Evolutionary conservation across 1,140 invertebrate species (phyloP).

Genomic region (Drosophila baimaii): DNA sequence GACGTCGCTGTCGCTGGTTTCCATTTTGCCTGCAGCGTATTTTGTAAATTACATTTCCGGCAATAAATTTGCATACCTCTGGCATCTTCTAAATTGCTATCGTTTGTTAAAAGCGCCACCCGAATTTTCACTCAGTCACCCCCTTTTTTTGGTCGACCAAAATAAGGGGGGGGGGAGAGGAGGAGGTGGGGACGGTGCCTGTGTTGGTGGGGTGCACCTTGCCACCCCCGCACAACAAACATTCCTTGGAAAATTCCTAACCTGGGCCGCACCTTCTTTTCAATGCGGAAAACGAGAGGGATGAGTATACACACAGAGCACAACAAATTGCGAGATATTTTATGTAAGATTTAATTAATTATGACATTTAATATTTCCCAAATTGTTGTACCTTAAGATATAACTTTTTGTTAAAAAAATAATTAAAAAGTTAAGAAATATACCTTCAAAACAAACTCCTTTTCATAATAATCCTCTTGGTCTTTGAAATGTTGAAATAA

Average conservation of each 20-base stretch:
- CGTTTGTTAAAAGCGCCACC: conserved; percentile 80
- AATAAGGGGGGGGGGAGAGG: neutral
- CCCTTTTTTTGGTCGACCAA: conserved; percentile 9
- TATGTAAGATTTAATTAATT: no score
- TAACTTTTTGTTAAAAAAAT: no score
- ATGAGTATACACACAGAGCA: conserved; percentile 12
- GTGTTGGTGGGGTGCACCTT: conserved; percentile 42
- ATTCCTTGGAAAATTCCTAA: conserved; percentile 42
- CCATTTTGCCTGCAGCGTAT: conserved; percentile 75
- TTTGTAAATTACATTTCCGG: conserved; percentile 85
- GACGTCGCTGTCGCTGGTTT: conserved; percentile 24
- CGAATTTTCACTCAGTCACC: conserved; percentile 40
- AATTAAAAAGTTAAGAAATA: no score
- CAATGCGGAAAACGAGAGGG: conserved; percentile 9
- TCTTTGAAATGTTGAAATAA: no score
- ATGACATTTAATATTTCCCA: no score
- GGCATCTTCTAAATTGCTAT: conserved; percentile 84
- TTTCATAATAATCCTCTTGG: no score
- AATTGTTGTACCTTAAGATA: no score
- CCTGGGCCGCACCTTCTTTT: conserved; percentile 58
- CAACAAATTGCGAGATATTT: neutral
- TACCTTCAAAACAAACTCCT: no score
- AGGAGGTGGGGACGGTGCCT: neutral
- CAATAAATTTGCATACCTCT: conserved; percentile 85
- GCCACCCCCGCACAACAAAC: conserved; percentile 23